Evolutionary conservation across 2,113 vertebrate species (phyloP).

Genomic region (Thalassoma bifasciatum): DNA sequence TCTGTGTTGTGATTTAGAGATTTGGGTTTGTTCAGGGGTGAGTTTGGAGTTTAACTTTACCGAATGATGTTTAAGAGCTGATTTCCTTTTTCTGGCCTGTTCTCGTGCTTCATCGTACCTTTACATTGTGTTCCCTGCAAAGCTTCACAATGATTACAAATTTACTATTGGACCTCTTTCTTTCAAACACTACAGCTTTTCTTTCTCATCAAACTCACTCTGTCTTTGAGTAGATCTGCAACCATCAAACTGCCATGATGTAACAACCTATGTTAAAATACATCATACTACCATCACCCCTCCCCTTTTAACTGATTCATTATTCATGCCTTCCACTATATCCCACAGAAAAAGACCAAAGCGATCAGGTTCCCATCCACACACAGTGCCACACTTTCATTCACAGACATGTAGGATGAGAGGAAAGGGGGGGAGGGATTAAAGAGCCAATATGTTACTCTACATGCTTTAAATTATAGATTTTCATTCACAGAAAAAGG

Average conservation of each 20-base stretch:
- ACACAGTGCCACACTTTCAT: slow-evolving; percentile 50
- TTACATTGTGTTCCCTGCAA: not conserved
- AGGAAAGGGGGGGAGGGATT: slow-evolving; percentile 9
- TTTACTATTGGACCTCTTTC: too few relatives aligned
- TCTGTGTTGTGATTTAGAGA: slow-evolving; percentile 29
- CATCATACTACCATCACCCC: not conserved
- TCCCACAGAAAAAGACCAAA: slow-evolving; percentile 24
- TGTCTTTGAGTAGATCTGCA: too few relatives aligned
- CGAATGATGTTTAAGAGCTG: slow-evolving; percentile 9
- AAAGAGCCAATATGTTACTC: slow-evolving; percentile 8
- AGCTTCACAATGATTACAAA: too few relatives aligned
- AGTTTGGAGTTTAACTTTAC: slow-evolving; percentile 48
- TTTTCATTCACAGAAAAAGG: slow-evolving; percentile 59
- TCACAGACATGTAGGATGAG: slow-evolving; percentile 41
- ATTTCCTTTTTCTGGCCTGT: not conserved
- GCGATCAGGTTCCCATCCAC: slow-evolving; percentile 51
- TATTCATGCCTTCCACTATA: slow-evolving; percentile 49
- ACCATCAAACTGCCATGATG: too few relatives aligned
- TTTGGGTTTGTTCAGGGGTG: slow-evolving; percentile 66
- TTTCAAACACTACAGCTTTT: too few relatives aligned
- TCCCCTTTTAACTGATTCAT: slow-evolving; percentile 30
- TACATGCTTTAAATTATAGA: slow-evolving; percentile 54
- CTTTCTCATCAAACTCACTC: too few relatives aligned
- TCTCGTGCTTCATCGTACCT: not conserved
- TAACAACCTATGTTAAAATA: too few relatives aligned